phyloP scores from a whole-genome alignment of 2,113 vertebrate genomes.

The Haplochromis burtoni region DNA sequence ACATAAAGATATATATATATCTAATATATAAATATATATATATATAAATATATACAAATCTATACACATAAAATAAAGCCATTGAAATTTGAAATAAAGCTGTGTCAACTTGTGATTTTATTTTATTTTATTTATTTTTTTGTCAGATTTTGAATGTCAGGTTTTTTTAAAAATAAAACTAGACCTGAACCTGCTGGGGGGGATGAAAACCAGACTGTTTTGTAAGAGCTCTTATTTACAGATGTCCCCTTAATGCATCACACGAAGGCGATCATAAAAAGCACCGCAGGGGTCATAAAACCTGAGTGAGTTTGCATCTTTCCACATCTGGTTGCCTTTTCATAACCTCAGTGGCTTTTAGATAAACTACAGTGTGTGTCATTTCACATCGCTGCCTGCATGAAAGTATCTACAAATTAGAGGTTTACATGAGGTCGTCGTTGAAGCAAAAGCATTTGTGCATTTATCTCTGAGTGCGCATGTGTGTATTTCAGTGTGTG shows the following conservation, averaged over 20 bases:
- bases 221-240: not conserved
- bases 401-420: not conserved
- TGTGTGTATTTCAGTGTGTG: not conserved
- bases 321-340: not conserved
- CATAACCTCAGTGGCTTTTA: not conserved
- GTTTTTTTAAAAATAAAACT: not conserved
- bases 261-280: not conserved
- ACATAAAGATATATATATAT: slow-evolving; percentile 64
- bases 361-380: not conserved
- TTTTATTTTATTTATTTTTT: not conserved
- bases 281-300: not conserved
- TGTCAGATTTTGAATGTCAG: not conserved
- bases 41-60: slow-evolving; percentile 71
- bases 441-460: not conserved
- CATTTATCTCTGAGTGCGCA: not conserved
- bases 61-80: slow-evolving; percentile 77
- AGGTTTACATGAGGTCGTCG: not conserved
- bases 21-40: slow-evolving; percentile 54
- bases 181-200: no score
- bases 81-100: slow-evolving; percentile 74
- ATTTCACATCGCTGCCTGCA: not conserved
- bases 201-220: not conserved
- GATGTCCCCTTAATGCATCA: not conserved
- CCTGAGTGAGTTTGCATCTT: not conserved
- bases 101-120: slow-evolving; percentile 22